phyloP scores from a whole-genome alignment of 2,113 vertebrate species.

The Heterochromis multidens region DNA sequence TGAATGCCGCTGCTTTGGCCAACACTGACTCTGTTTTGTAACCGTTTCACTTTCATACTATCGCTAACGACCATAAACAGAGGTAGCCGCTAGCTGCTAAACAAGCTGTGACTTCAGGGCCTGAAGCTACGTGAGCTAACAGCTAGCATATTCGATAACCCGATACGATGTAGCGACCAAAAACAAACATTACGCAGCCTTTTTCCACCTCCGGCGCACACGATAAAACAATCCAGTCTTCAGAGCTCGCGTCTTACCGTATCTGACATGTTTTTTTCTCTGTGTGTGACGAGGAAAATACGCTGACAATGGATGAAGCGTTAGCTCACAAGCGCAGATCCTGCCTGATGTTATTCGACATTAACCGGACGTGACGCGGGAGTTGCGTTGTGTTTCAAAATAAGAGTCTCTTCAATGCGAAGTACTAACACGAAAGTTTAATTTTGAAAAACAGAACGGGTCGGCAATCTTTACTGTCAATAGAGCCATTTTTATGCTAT shows the following conservation, averaged over 20 bases:
- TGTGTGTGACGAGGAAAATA: not conserved
- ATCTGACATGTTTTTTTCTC: constrained; percentile 72
- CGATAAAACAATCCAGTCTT: not conserved
- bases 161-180: not conserved
- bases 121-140: constrained; percentile 50
- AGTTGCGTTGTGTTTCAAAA: not conserved
- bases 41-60: not conserved
- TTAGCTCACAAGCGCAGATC: not conserved
- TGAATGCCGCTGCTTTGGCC: accelerated
- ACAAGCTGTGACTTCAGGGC: constrained; percentile 8
- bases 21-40: accelerated
- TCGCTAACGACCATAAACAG: not conserved
- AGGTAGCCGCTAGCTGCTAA: not conserved
- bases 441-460: not conserved
- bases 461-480: not conserved
- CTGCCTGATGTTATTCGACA: constrained; percentile 43
- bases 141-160: constrained; percentile 31
- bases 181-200: accelerated
- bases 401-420: not conserved
- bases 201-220: accelerated
- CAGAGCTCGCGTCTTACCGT: constrained; percentile 56
- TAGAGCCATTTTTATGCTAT: not conserved
- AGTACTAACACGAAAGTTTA: not conserved
- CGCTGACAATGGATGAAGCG: constrained; percentile 10
- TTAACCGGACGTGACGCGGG: constrained; percentile 11